Conservation (phyloP, 2,797 vertebrate genomes). For the Pelochelys cantorii region DNA sequence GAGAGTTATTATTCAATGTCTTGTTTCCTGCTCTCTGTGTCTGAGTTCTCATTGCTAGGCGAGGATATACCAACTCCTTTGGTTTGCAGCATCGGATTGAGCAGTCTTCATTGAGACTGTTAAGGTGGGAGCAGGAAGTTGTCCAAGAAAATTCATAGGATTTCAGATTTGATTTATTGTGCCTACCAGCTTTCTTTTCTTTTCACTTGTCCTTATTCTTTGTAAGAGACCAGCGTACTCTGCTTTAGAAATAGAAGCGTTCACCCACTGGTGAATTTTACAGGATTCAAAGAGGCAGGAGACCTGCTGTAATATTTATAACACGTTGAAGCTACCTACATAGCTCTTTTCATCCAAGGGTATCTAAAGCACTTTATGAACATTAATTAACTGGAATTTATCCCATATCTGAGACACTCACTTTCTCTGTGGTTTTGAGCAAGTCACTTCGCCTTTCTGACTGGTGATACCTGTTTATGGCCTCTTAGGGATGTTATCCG, state of each 20-base stretch:
- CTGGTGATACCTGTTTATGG: neutral
- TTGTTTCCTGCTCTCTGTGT: neutral
- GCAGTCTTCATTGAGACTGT: neutral
- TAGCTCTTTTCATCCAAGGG: neutral
- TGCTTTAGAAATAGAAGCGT: neutral
- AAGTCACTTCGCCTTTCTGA: neutral
- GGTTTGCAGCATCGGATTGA: neutral
- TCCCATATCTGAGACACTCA: neutral
- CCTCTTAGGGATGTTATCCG: neutral
- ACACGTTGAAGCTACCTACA: neutral
- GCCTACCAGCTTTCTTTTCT: neutral
- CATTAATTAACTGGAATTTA: neutral
- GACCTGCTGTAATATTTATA: neutral
- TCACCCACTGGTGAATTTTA: neutral
- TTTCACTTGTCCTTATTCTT: neutral
- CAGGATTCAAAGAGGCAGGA: neutral
- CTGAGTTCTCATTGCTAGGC: neutral
- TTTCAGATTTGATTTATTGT: neutral
- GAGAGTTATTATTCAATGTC: neutral
- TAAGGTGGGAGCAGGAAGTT: neutral
- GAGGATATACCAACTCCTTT: neutral
- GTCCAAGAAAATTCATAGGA: neutral
- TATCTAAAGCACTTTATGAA: neutral
- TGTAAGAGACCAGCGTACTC: neutral
- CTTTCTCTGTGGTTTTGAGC: neutral